phyloP scores from a whole-genome alignment of 2,888 invertebrate species.

The Dasypogon diadema region DNA sequence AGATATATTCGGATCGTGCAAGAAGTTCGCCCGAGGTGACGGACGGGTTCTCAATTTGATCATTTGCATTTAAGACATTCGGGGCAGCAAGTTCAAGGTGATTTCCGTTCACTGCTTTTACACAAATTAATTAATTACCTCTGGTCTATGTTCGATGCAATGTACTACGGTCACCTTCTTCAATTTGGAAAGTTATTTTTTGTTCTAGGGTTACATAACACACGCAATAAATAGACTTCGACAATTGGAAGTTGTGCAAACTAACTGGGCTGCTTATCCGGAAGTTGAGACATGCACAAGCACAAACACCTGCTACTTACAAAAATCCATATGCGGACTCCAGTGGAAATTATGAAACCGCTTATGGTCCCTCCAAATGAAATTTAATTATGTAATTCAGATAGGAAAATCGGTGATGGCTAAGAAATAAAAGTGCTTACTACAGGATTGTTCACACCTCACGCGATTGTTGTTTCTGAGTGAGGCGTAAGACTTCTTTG shows the following conservation, averaged over 20 bases:
- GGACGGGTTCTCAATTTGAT: not conserved
- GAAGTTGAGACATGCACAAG: conserved; percentile 33
- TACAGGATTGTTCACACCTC: too few relatives aligned
- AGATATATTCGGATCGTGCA: not conserved
- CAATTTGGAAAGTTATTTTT: too few relatives aligned
- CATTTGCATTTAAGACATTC: not conserved
- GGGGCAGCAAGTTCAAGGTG: conserved; percentile 33
- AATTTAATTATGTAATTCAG: conserved; percentile 1
- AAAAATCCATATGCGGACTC: conserved; percentile 10
- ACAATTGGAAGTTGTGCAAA: conserved; percentile 16
- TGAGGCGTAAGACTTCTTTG: too few relatives aligned
- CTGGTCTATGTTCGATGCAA: too few relatives aligned
- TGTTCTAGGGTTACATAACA: conserved; percentile 27
- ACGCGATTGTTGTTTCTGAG: too few relatives aligned
- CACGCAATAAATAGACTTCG: conserved; percentile 2
- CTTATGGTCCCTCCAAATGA: not conserved
- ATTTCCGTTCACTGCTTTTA: conserved; percentile 11
- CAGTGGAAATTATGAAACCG: conserved; percentile 5
- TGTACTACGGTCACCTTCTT: too few relatives aligned
- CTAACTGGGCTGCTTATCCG: conserved; percentile 2
- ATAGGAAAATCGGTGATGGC: conserved; percentile 5
- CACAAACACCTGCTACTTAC: conserved; percentile 1
- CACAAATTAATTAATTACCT: conserved; percentile 21
- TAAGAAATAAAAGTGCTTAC: too few relatives aligned
- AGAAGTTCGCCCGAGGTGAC: not conserved